Conservation (phyloP, 2,888 invertebrate species). For the Ochropleura leucogaster region DNA sequence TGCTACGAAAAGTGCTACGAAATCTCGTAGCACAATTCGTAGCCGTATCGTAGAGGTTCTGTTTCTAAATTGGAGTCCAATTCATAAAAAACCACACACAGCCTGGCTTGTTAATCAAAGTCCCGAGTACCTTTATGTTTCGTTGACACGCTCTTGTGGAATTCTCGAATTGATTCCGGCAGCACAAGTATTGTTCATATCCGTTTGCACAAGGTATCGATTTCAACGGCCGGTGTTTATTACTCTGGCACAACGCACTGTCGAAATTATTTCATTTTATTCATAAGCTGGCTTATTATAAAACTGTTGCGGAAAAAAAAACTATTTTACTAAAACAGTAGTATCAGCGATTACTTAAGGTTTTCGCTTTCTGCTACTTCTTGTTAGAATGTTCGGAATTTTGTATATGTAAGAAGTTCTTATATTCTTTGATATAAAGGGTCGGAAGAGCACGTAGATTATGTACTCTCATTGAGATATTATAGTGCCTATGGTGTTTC, state of each 20-base stretch:
- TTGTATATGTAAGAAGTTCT: background rate
- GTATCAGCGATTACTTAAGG: background rate
- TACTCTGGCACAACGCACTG: slow-evolving; percentile 54
- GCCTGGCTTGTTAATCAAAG: background rate
- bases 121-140: background rate
- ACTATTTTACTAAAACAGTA: slow-evolving; percentile 2
- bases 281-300: slow-evolving; percentile 5
- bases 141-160: slow-evolving; percentile 19
- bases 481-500: background rate
- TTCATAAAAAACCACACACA: background rate
- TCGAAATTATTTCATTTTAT: slow-evolving; percentile 48
- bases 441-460: no score
- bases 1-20: slow-evolving; percentile 36
- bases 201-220: slow-evolving; percentile 63
- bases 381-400: background rate
- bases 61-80: background rate
- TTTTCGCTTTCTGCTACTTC: background rate
- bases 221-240: slow-evolving; percentile 62
- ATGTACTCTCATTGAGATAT: background rate
- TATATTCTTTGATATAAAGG: no score
- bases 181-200: slow-evolving; percentile 52
- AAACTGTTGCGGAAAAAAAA: slow-evolving; percentile 14
- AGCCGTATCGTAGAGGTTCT: background rate
- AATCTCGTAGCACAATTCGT: slow-evolving; percentile 8
- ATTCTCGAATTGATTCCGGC: slow-evolving; percentile 53